Evolutionary conservation across 2,888 invertebrate species (phyloP).

Genomic region (Melanchra persicariae): DNA sequence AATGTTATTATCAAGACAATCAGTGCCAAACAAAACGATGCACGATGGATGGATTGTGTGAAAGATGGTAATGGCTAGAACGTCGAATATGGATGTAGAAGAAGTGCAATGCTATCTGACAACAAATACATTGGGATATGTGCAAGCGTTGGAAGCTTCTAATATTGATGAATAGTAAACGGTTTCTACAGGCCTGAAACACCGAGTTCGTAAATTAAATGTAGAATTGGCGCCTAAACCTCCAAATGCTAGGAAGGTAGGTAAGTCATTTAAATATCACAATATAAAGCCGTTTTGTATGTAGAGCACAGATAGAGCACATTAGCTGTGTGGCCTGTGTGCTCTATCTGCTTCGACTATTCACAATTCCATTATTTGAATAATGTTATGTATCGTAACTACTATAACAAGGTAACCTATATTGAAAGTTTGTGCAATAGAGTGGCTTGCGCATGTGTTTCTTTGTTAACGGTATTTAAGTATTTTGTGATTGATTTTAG

Average conservation of each 20-base stretch:
- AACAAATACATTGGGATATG: not conserved
- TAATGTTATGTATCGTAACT: slow-evolving; percentile 12
- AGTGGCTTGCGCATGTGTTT: not conserved
- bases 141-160: no score
- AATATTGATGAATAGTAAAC: no score
- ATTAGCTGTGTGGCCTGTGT: slow-evolving; percentile 9
- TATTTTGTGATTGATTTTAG: not conserved
- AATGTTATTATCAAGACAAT: not conserved
- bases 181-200: no score
- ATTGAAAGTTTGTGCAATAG: not conserved
- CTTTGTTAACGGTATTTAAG: slow-evolving; percentile 15
- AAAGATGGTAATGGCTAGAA: not conserved
- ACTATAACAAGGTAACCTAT: slow-evolving; percentile 3
- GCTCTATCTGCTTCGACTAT: slow-evolving; percentile 25
- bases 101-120: not conserved
- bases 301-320: slow-evolving; percentile 39
- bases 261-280: not conserved
- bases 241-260: not conserved
- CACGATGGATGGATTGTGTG: not conserved
- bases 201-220: no score
- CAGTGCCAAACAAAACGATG: not conserved
- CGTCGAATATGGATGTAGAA: no score
- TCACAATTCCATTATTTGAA: slow-evolving; percentile 13
- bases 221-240: not conserved
- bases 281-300: slow-evolving; percentile 4